Evolutionary conservation across 2,113 vertebrate genomes (phyloP).

Genomic region (Helogale parvula): DNA sequence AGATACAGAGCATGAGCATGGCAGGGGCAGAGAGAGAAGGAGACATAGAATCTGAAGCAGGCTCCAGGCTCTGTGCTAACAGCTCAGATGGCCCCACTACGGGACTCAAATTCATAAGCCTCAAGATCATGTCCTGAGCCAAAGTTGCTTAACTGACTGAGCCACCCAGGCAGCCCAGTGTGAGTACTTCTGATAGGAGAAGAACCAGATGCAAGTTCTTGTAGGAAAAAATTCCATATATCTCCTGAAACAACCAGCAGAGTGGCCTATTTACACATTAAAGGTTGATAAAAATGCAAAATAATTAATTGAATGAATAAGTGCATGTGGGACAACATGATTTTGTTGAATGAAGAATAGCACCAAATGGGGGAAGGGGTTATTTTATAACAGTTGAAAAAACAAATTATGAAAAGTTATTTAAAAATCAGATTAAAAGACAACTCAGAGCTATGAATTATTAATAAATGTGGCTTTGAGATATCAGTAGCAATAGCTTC

Average conservation of each 20-base stretch:
- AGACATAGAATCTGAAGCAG: too few species aligned
- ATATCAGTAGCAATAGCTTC: neutral
- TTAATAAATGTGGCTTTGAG: neutral
- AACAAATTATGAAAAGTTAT: neutral
- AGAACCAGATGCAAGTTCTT: neutral
- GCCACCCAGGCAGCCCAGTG: too few species aligned
- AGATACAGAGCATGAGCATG: too few species aligned
- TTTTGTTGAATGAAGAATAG: neutral
- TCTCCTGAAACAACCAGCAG: neutral
- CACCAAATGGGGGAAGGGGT: neutral
- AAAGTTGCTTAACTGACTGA: too few species aligned
- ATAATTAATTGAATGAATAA: conserved; percentile 7
- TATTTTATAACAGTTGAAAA: neutral
- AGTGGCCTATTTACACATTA: neutral
- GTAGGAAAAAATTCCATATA: neutral
- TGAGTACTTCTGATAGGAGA: neutral
- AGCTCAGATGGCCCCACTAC: too few species aligned
- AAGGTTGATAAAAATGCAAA: neutral
- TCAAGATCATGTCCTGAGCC: too few species aligned
- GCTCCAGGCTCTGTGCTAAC: too few species aligned
- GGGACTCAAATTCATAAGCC: too few species aligned
- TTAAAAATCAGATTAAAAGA: neutral
- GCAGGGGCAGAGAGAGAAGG: too few species aligned
- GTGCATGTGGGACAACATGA: neutral
- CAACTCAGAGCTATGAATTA: neutral